phyloP scores from a whole-genome alignment of 2,888 invertebrate species.

The Epinotia brunnichana region DNA sequence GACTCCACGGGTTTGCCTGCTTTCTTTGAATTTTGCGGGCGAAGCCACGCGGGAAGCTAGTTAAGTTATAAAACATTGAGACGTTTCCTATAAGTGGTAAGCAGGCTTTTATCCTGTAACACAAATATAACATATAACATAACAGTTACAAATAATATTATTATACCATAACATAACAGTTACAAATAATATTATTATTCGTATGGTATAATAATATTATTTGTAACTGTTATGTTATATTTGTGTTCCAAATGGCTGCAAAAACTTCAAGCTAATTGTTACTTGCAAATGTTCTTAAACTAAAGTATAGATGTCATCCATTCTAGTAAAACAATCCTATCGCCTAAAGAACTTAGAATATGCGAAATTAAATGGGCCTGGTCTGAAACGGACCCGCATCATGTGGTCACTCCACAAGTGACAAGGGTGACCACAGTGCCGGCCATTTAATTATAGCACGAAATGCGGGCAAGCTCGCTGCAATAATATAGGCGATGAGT shows the following conservation, averaged over 20 bases:
- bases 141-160: no score
- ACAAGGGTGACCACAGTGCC: slow-evolving; percentile 41
- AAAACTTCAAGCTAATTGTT: neutral
- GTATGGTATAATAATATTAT: no score
- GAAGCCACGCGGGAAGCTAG: no score
- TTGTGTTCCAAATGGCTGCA: neutral
- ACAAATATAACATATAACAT: no score
- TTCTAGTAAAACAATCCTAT: slow-evolving; percentile 13
- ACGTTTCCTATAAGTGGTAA: no score
- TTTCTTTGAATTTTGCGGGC: no score
- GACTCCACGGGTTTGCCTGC: no score
- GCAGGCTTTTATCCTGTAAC: neutral
- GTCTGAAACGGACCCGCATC: slow-evolving; percentile 39
- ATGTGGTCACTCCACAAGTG: slow-evolving; percentile 42
- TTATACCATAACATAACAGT: no score
- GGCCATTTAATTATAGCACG: slow-evolving; percentile 40
- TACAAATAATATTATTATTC: no score
- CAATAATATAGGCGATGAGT: slow-evolving; percentile 32
- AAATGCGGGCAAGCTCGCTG: slow-evolving; percentile 28
- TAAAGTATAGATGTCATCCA: neutral
- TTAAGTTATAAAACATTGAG: no score
- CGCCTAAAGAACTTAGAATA: slow-evolving; percentile 28
- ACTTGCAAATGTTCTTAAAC: neutral
- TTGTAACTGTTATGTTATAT: neutral
- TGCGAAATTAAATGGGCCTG: slow-evolving; percentile 36